Evolutionary conservation across 1,140 invertebrate genomes (phyloP), one percentile per base, ranked within the genome.

Genomic region (Neomicropteryx cornuta): DNA sequence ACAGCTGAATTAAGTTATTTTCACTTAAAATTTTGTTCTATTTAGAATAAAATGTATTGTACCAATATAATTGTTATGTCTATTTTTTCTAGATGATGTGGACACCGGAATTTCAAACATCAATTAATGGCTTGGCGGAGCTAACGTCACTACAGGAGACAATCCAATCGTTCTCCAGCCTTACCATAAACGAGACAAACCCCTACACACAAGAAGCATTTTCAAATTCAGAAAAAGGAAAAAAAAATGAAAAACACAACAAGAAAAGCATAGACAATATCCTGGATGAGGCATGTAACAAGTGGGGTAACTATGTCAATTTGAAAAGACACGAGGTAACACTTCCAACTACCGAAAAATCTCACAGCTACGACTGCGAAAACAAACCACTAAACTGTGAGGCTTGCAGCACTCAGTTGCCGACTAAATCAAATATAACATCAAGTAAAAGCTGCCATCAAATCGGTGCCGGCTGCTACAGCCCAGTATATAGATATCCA

Each of bases 401-500:
- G 10, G 39, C 36, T 10, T 30, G 5, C 23, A 19, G 20, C 10
- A 19, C 18, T 4, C 38, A 32, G n/a, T 32, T 32, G n/a, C 34
- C 31, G 23, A 20, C 18, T 27, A 31, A 18, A 33, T 18, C 33
- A 4, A 44, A 28, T 21, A 45, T 47, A 38, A 42, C 42, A 20
- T 47, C 45, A 11, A 47, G 45, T 22, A 47, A 47, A 31, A 47
- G 45, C 33, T 47, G 45, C 34, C 45, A 47, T 34, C 45, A 47
- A 33, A 47, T 47, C 36, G 56, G 54, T 28, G 8, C 23, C 23
- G 50, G 52, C 45, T 55, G 56, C 47, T 68, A 68, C 53, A 66
- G 56, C 46, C 66, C 66, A 18, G 66, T 68, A 8, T 68, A 68
- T 43, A 66, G 66, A 44, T 68, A 61, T 43, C 63, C 66, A n/a